These are phyloP conservation scores for Nannoperca australis DNA, from an alignment of 2,797 vertebrate species.

Conservation along the genomic window DNA sequence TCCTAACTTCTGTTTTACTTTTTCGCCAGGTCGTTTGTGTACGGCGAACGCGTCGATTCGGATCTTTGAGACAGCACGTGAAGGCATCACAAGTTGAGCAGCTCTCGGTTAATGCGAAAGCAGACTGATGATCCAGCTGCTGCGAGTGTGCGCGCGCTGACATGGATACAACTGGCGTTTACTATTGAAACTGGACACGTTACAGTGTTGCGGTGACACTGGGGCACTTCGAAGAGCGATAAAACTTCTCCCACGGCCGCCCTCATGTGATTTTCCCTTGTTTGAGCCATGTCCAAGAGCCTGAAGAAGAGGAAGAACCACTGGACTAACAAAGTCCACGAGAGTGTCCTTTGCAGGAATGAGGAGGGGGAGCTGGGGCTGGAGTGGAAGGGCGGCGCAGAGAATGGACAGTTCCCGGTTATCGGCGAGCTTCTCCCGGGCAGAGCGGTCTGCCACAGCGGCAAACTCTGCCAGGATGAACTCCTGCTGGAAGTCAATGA, in stretches of 20 bases:
- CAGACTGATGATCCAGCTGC: slow-evolving; percentile 81
- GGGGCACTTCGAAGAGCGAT: slow-evolving; percentile 33
- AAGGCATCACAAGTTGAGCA: slow-evolving; percentile 76
- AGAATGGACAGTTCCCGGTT: slow-evolving; percentile 96
- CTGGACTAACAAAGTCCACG: slow-evolving; percentile 98
- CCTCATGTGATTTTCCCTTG: slow-evolving; percentile 65
- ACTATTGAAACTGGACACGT: slow-evolving; percentile 57
- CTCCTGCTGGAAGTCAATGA: slow-evolving; percentile 97
- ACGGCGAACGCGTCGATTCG: accelerated
- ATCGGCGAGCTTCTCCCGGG: slow-evolving; percentile 89
- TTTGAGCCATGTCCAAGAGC: slow-evolving; percentile 94
- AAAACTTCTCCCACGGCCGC: slow-evolving; percentile 69
- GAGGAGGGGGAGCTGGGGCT: slow-evolving; percentile 91
- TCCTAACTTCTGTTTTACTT: background rate
- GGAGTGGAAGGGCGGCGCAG: slow-evolving; percentile 94
- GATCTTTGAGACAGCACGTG: background rate
- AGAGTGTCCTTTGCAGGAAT: slow-evolving; percentile 91
- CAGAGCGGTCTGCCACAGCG: slow-evolving; percentile 88
- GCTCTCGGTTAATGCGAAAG: slow-evolving; percentile 68
- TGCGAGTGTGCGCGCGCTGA: slow-evolving; percentile 66
- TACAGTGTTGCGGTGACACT: slow-evolving; percentile 26
- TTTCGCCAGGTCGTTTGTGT: background rate
- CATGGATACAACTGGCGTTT: slow-evolving; percentile 74
- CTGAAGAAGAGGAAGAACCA: slow-evolving; percentile 95
- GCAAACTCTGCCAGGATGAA: slow-evolving; percentile 84